Base-by-base conservation (phyloP, 2,113 vertebrate genomes). In the Tursiops truncatus region DNA sequence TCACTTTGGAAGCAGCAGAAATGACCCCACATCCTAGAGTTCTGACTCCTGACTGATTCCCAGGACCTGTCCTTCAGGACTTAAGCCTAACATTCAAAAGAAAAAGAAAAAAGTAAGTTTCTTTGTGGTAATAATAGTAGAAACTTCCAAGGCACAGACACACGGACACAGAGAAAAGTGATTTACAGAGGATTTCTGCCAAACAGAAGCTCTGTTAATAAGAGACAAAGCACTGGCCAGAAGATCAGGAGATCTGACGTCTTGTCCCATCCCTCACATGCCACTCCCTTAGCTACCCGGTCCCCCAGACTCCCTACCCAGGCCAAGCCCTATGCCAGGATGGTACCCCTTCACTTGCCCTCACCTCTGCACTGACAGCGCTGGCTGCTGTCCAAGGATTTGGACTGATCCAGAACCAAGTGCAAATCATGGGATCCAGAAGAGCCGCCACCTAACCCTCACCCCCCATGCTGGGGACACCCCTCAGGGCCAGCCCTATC, bases 111-210 rank as follows among this genome's bases (percentile, higher is more conserved):
- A 79, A 53, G 8, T 8, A 70, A 21, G 36, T 5, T 81, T 65
- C 79, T 63, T 82, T 70, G 81, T 77, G 60, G 53, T 83, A 76
- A 70, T 50, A 83, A n/a, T 68, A 82, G 26, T 20, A 97, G 93
- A 77, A 70, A 84, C 56, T 87, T 58, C 53, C 15, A 65, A 76
- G 74, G 56, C 50, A 89, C 9, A 70, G 10, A 56, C 1, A 50
- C 4, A 38, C 20, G 36, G 62, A 83, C 44, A 74, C 47, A 82
- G 1, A 81, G 28, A 83, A 83, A 95, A 82, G 7, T 44, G 63
- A 79, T 38, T 91, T 79, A 86, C 38, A 33, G 74, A 90, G 28
- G 18, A 90, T 44, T 67, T 90, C 56, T 25, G 33, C 23, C 63
- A 47, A 44, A 81, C 23, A 65, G 77, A 41, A 73, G 67, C 86